These are phyloP conservation scores for Drosophila fulvimacula DNA, from an alignment of 2,888 invertebrate genomes.

Conservation along the genomic window DNA sequence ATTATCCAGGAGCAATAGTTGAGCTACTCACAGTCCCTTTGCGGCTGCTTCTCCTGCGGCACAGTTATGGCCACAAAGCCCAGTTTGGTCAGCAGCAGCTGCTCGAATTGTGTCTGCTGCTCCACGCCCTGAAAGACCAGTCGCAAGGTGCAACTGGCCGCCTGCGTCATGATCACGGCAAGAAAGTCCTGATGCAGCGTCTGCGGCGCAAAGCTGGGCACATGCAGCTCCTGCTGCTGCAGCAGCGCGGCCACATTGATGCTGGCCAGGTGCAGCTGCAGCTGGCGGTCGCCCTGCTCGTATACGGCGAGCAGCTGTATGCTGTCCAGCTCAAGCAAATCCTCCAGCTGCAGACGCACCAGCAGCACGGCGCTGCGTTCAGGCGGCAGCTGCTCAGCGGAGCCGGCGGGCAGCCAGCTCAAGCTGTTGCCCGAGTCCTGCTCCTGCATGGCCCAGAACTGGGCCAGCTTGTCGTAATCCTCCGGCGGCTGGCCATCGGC, in stretches of 20 bases:
- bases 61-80: slow-evolving; percentile 46
- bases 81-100: slow-evolving; percentile 57
- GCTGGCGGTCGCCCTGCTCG: slow-evolving; percentile 31
- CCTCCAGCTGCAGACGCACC: slow-evolving; percentile 61
- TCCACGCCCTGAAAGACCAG: slow-evolving; percentile 43
- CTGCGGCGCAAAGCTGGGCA: slow-evolving; percentile 57
- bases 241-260: slow-evolving; percentile 54
- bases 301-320: slow-evolving; percentile 50
- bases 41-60: slow-evolving; percentile 10
- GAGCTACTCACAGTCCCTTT: slow-evolving; percentile 4
- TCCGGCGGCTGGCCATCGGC: slow-evolving; percentile 57
- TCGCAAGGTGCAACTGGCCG: slow-evolving; percentile 50
- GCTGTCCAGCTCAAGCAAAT: slow-evolving; percentile 39
- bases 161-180: slow-evolving; percentile 71
- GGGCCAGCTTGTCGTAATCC: slow-evolving; percentile 58
- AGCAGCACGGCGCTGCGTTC: slow-evolving; percentile 76
- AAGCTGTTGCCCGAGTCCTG: slow-evolving; percentile 41
- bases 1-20: no score
- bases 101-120: slow-evolving; percentile 57
- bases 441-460: slow-evolving; percentile 63
- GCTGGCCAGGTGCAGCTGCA: slow-evolving; percentile 54
- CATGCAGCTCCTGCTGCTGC: slow-evolving; percentile 44
- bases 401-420: slow-evolving; percentile 40
- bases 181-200: slow-evolving; percentile 81
- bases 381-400: slow-evolving; percentile 59